Conservation (phyloP, 2,113 vertebrate genomes). For the Romanogobio albipinnatus region DNA sequence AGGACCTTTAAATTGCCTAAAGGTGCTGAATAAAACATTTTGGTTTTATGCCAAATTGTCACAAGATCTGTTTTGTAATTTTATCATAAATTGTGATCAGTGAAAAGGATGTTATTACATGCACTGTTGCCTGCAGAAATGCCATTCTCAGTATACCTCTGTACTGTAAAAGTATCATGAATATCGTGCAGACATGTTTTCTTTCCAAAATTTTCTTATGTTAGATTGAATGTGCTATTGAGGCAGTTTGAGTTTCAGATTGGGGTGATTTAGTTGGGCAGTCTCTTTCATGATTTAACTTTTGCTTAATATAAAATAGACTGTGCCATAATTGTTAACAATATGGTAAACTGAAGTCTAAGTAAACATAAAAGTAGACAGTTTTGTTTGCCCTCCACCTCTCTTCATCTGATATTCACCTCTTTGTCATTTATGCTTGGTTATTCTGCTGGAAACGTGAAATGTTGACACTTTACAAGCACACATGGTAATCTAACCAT, state of each 20-base stretch:
- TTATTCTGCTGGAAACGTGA: background rate
- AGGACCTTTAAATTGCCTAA: background rate
- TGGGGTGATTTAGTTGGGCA: background rate
- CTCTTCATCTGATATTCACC: background rate
- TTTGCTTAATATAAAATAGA: background rate
- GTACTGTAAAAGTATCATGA: background rate
- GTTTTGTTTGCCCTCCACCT: background rate
- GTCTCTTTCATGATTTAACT: background rate
- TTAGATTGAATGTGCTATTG: background rate
- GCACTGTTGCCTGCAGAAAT: background rate
- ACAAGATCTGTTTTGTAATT: background rate
- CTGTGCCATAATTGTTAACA: background rate
- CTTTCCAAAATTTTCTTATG: background rate
- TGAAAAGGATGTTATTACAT: background rate
- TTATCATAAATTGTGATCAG: background rate
- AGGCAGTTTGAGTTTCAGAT: background rate
- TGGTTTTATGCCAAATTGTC: background rate
- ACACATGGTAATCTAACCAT: background rate
- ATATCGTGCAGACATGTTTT: background rate
- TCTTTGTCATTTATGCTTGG: conserved; percentile 5
- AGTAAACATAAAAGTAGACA: conserved; percentile 1
- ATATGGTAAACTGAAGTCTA: background rate
- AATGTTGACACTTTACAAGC: background rate
- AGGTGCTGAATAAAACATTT: background rate
- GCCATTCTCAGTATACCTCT: background rate